Evolutionary conservation across 2,888 invertebrate species (phyloP).

Genomic region (Cylloceria caligata): DNA sequence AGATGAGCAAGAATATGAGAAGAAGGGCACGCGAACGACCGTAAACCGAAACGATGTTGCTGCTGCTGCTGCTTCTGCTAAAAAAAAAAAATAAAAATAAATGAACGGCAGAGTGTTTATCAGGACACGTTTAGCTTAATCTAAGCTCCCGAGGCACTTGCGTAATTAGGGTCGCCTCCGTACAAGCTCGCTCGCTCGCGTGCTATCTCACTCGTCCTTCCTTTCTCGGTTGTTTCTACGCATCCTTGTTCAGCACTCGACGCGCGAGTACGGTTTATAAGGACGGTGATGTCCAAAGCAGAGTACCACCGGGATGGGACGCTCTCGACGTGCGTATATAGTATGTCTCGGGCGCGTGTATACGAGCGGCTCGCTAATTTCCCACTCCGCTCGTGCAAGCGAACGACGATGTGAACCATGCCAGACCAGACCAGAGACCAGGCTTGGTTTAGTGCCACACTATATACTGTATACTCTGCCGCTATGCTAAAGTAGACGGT

Average conservation of each 20-base stretch:
- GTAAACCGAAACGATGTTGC: background rate
- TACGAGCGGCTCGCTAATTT: constrained; percentile 71
- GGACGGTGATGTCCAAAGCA: constrained; percentile 42
- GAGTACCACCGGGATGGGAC: background rate
- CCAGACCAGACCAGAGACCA: constrained; percentile 54
- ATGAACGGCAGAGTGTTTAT: constrained; percentile 77
- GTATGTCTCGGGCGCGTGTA: constrained; percentile 53
- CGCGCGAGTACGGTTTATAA: constrained; percentile 12
- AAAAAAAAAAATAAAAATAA: constrained; percentile 9
- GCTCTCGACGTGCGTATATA: constrained; percentile 41
- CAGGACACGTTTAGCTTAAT: constrained; percentile 80
- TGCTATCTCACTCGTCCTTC: constrained; percentile 24
- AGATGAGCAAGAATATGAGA: background rate
- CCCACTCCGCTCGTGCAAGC: constrained; percentile 70
- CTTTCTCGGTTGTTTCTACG: constrained; percentile 1
- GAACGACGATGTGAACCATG: constrained; percentile 56
- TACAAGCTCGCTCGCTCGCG: constrained; percentile 26
- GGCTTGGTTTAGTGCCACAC: constrained; percentile 56
- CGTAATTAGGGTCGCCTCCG: constrained; percentile 76
- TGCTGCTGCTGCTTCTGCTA: background rate
- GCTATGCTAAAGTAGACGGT: constrained; percentile 32
- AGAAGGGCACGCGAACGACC: constrained; percentile 6
- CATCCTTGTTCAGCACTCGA: constrained; percentile 31
- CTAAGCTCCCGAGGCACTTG: constrained; percentile 78
- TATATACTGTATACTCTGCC: constrained; percentile 27